Evolutionary conservation across 2,113 vertebrate genomes (phyloP).

Genomic region (Epinephelus cyanopodus): DNA sequence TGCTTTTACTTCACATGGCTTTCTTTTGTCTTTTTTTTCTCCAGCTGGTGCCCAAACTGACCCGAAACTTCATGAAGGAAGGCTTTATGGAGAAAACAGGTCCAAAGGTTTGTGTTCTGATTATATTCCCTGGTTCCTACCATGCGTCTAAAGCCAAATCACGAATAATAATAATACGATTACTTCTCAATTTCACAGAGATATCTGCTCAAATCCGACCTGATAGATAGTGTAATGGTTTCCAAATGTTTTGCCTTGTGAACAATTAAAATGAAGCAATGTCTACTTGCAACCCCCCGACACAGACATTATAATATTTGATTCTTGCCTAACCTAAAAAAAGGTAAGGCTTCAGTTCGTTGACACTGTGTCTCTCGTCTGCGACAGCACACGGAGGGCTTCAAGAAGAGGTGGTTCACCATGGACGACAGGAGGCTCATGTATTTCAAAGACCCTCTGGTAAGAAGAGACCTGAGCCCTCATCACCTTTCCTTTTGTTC

Average conservation of each 20-base stretch:
- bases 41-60: constrained; percentile 95
- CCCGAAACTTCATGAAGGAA: constrained; percentile 95
- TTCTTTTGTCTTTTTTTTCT: neutral
- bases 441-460: constrained; percentile 98
- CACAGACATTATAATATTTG: neutral
- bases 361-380: neutral
- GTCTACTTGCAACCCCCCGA: neutral
- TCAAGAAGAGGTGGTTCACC: constrained; percentile 97
- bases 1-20: neutral
- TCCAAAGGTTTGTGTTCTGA: constrained; percentile 89
- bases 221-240: too few relatives aligned
- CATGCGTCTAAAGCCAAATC: neutral
- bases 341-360: too few relatives aligned
- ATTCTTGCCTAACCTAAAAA: neutral
- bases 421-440: constrained; percentile 96
- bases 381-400: constrained; percentile 94
- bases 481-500: neutral
- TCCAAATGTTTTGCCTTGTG: neutral
- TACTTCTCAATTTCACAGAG: neutral
- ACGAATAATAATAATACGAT: neutral
- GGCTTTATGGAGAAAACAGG: constrained; percentile 95
- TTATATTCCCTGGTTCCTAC: neutral
- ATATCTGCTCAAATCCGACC: neutral
- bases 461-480: constrained; percentile 74
- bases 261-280: neutral